Evolutionary conservation across 2,888 invertebrate species (phyloP).

Genomic region (Augiades crinisus): DNA sequence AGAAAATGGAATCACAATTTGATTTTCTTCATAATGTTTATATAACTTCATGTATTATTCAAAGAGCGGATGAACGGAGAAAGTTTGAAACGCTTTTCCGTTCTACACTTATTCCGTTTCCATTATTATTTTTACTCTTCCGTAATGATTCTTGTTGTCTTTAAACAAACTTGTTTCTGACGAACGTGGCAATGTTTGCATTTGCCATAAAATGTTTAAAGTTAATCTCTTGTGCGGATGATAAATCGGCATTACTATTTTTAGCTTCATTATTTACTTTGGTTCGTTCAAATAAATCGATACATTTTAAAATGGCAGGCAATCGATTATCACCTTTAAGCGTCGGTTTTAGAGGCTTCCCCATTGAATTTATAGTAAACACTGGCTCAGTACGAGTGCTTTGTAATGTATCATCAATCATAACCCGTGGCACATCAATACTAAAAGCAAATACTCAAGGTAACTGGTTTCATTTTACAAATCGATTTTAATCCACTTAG

Average conservation of each 20-base stretch:
- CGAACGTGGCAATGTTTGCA: neutral
- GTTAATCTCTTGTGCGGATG: conserved; percentile 9
- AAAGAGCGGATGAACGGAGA: conserved; percentile 13
- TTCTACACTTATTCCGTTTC: conserved; percentile 15
- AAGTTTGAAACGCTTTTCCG: conserved; percentile 13
- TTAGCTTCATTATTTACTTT: conserved; percentile 23
- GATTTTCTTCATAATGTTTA: conserved; percentile 21
- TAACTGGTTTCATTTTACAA: conserved; percentile 55
- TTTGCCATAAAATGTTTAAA: neutral
- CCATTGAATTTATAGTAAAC: conserved; percentile 28
- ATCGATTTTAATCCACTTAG: conserved; percentile 57
- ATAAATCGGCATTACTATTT: conserved; percentile 23
- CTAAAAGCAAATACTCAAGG: conserved; percentile 57
- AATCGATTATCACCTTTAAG: conserved; percentile 29
- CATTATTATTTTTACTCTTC: conserved; percentile 10
- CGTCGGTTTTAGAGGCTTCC: conserved; percentile 22
- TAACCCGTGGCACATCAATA: conserved; percentile 59
- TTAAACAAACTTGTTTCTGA: neutral
- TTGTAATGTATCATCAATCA: conserved; percentile 55
- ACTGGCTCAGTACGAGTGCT: conserved; percentile 25
- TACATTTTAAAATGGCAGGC: conserved; percentile 7
- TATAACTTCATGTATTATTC: conserved; percentile 21
- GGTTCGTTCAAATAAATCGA: neutral
- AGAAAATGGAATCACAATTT: conserved; percentile 19
- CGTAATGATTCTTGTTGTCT: neutral